phyloP scores from a whole-genome alignment of 2,888 invertebrate genomes.

The Drosophila putrida region DNA sequence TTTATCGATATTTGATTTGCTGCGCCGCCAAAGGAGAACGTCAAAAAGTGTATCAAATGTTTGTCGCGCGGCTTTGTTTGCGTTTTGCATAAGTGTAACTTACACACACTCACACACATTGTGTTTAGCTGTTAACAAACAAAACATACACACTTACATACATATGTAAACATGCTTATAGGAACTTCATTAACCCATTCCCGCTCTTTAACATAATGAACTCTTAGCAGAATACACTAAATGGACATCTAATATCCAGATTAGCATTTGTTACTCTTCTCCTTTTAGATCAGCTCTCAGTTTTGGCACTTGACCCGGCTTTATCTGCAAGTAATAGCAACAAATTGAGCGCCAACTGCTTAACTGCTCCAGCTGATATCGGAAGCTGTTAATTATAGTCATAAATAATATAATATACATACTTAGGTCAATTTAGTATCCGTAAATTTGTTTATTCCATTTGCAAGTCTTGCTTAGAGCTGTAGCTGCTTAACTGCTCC shows the following conservation, averaged over 20 bases:
- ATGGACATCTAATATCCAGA: too few species aligned
- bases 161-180: constrained; percentile 37
- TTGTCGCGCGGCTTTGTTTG: constrained; percentile 79
- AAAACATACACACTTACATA: constrained; percentile 5
- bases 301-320: too few species aligned
- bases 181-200: constrained; percentile 49
- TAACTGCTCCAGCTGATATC: too few species aligned
- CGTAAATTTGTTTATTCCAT: too few species aligned
- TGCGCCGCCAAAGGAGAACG: constrained; percentile 48
- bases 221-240: neutral
- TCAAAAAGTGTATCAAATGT: constrained; percentile 72
- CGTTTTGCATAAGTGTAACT: constrained; percentile 69
- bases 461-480: too few species aligned
- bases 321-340: too few species aligned
- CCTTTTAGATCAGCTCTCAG: too few species aligned
- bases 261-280: neutral
- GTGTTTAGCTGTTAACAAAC: neutral
- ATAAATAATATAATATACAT: too few species aligned
- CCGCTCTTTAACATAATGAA: neutral
- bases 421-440: too few species aligned
- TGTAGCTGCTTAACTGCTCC: too few species aligned
- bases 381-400: too few species aligned
- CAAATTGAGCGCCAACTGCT: too few species aligned
- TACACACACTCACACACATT: constrained; percentile 1
- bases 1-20: constrained; percentile 79